phyloP scores from a whole-genome alignment of 2,888 invertebrate genomes.

The Drosophila nr. perissopoda region DNA sequence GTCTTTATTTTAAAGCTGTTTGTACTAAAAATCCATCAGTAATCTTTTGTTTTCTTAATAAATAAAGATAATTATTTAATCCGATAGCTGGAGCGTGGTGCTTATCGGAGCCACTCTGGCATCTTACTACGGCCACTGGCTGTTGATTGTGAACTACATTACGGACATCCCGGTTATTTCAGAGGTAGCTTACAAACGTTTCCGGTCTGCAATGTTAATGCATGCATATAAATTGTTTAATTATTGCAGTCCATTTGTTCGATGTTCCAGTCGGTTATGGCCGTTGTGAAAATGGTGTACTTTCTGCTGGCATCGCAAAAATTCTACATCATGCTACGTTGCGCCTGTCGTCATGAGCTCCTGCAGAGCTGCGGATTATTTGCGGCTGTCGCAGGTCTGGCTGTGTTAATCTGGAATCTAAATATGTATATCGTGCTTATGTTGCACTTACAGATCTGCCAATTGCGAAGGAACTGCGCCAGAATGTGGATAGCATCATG shows the following conservation, averaged over 20 bases:
- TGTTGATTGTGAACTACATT: conserved; percentile 48
- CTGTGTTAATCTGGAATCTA: background rate
- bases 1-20: conserved; percentile 63
- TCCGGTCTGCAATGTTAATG: conserved; percentile 7
- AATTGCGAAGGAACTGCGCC: conserved; percentile 50
- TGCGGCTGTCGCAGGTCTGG: conserved; percentile 40
- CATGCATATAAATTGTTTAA: conserved; percentile 32
- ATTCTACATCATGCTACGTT: conserved; percentile 61
- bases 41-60: background rate
- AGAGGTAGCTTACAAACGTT: conserved; percentile 54
- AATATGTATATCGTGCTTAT: background rate
- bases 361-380: conserved; percentile 72
- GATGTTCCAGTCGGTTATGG: conserved; percentile 58
- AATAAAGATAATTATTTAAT: background rate
- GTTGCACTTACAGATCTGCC: conserved; percentile 57
- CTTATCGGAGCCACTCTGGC: conserved; percentile 47
- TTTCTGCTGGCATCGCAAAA: conserved; percentile 64
- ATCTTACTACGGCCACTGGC: conserved; percentile 73
- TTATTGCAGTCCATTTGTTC: conserved; percentile 63
- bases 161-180: conserved; percentile 65
- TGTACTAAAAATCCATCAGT: background rate
- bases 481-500: conserved; percentile 61
- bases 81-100: conserved; percentile 62
- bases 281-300: conserved; percentile 70
- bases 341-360: conserved; percentile 65